Base-by-base conservation (phyloP, 1,140 invertebrate species). In the Diabrotica virgifera region DNA sequence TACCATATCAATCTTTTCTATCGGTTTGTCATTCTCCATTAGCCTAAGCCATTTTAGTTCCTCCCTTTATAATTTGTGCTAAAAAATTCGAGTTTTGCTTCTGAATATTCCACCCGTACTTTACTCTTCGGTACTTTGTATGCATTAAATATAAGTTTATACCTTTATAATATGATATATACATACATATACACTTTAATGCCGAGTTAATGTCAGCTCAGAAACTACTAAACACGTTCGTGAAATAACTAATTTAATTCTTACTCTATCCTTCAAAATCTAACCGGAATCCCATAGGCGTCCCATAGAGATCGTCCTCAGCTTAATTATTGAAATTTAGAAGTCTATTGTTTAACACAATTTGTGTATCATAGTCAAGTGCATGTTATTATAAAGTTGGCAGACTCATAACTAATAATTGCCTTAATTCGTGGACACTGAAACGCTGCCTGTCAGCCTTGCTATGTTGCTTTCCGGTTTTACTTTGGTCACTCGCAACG, bases 321-420 rank as follows among this genome's bases (percentile, higher is more conserved):
- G 36, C 10, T 60, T 60, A 60, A 60, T 60, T 60, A 60, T 60
- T 60, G 50, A 60, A 60, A 60, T 52, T 60, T 7, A 46, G 40
- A 46, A 36, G 40, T 38, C 35, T 57, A 60, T 60, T 60, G 59
- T 60, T 52, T 52, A 60, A 51, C 13, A 24, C 35, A 60, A 60
- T 60, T 60, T 60, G 50, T 60, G 52, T 60, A 60, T 60, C 50
- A 60, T 60, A 52, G 59, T 46, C 50, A n/a, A 56, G 53, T 59
- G 54, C 57, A 55, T 63, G 68, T 66, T 69, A 58, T 64, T 61
- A 64, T 61, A 66, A 36, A 70, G 68, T 70, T 64, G 62, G 59
- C 65, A 64, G 54, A 53, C 51, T 66, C 68, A 65, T 64, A 70
- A 70, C 68, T 70, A 70, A 70, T 70, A 70, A 70, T 70, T 70